phyloP scores from a whole-genome alignment of 2,888 invertebrate species.

The Nymphalis c-album region DNA sequence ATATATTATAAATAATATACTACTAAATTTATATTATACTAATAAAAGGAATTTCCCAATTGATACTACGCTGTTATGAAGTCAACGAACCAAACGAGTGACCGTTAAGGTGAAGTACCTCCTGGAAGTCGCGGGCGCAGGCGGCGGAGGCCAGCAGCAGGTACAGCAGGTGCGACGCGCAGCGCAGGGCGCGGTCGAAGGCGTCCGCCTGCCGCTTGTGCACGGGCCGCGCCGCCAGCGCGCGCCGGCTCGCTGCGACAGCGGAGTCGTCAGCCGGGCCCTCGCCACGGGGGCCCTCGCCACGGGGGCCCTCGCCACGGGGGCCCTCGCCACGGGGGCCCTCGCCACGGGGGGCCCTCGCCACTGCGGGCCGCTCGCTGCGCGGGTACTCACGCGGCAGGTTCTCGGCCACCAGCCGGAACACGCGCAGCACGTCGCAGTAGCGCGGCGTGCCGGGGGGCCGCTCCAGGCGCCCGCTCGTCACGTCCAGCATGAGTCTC shows the following conservation, averaged over 20 bases:
- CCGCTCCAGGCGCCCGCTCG: conserved; percentile 81
- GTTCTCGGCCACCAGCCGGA: conserved; percentile 84
- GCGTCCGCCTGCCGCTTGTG: conserved; percentile 90
- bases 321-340: too few relatives aligned
- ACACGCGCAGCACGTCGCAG: conserved; percentile 86
- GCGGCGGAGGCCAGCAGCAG: conserved; percentile 83
- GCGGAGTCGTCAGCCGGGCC: too few relatives aligned
- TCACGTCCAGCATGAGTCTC: conserved; percentile 89
- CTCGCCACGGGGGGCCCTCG: too few relatives aligned
- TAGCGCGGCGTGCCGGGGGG: conserved; percentile 76
- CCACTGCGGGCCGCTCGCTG: too few relatives aligned
- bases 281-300: too few relatives aligned
- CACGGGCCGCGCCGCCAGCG: conserved; percentile 83
- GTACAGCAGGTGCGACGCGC: conserved; percentile 89
- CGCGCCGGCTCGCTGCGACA: conserved; percentile 70
- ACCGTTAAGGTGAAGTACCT: not conserved
- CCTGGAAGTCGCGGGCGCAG: conserved; percentile 18
- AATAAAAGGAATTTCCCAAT: too few relatives aligned
- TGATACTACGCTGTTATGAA: too few relatives aligned
- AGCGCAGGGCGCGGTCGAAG: conserved; percentile 90
- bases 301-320: too few relatives aligned
- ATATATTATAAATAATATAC: too few relatives aligned
- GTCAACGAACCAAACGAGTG: too few relatives aligned
- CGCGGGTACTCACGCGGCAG: conserved; percentile 63
- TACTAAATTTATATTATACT: too few relatives aligned